These are phyloP conservation scores for Semnopithecus entellus DNA, from an alignment of 2,113 vertebrate species.

Conservation along the genomic window DNA sequence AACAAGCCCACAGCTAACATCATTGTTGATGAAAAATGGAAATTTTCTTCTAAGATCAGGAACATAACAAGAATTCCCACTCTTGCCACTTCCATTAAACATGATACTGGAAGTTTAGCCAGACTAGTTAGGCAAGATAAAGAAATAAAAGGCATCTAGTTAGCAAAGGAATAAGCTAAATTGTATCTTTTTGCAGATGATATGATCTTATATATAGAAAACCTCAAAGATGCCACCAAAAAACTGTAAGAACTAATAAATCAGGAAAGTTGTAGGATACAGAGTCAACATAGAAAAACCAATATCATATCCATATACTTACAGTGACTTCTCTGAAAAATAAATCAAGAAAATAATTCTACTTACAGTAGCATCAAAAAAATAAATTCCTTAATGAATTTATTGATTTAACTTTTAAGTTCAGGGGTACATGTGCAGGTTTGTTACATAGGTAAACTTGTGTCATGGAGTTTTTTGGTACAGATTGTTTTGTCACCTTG, in stretches of 20 bases:
- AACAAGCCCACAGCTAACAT: not conserved
- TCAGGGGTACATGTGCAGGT: too few species aligned
- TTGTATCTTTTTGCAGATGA: not conserved
- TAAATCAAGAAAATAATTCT: not conserved
- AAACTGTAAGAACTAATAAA: not conserved
- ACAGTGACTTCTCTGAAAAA: not conserved
- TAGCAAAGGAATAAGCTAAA: not conserved
- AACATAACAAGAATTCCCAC: not conserved
- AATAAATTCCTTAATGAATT: too few species aligned
- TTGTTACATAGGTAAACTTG: too few species aligned
- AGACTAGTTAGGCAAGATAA: not conserved
- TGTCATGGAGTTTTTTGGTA: not conserved
- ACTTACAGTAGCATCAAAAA: not conserved
- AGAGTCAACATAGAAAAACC: not conserved
- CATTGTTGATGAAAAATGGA: not conserved
- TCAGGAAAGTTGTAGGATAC: not conserved
- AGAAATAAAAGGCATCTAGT: not conserved
- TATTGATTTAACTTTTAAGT: too few species aligned
- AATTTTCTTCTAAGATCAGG: not conserved
- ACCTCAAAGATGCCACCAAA: not conserved
- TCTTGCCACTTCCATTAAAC: not conserved
- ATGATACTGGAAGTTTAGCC: not conserved
- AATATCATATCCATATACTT: not conserved
- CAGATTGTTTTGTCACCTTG: too few species aligned
- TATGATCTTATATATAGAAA: not conserved